These are phyloP conservation scores for Idaea dimidiata DNA, from an alignment of 2,888 invertebrate species.

Conservation along the genomic window DNA sequence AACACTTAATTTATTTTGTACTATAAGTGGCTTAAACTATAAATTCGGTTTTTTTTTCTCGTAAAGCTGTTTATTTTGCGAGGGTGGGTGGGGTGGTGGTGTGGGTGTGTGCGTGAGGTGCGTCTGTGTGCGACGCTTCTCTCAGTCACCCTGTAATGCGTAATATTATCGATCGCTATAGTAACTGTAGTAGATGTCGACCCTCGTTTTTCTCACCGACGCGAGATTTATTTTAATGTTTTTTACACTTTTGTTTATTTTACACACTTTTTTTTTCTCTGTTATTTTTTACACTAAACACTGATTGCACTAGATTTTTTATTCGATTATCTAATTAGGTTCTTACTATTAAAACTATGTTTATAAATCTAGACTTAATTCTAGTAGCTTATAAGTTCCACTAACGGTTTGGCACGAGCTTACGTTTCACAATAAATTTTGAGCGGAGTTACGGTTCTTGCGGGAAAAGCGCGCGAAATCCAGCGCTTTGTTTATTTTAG, in stretches of 20 bases:
- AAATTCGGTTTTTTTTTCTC: constrained; percentile 70
- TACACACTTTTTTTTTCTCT: constrained; percentile 20
- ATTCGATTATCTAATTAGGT: constrained; percentile 6
- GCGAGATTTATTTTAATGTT: constrained; percentile 53
- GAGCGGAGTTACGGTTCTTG: constrained; percentile 37
- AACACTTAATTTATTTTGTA: constrained; percentile 71
- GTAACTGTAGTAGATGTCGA: constrained; percentile 62
- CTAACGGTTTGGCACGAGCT: constrained; percentile 46
- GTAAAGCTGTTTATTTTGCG: constrained; percentile 73
- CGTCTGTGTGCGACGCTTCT: constrained; percentile 53
- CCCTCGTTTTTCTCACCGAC: constrained; percentile 59
- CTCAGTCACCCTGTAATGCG: constrained; percentile 73
- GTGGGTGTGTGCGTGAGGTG: constrained; percentile 48
- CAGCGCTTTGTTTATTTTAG: constrained; percentile 32
- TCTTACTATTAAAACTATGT: constrained; percentile 20
- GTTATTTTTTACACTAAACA: constrained; percentile 13
- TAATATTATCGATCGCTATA: constrained; percentile 80
- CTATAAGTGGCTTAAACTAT: constrained; percentile 66
- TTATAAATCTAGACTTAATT: constrained; percentile 26
- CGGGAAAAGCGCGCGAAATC: constrained; percentile 22
- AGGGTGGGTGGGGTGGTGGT: constrained; percentile 50
- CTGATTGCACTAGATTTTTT: constrained; percentile 15
- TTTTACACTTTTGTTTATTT: constrained; percentile 41
- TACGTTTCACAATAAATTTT: constrained; percentile 33
- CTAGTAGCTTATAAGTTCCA: constrained; percentile 20